These are phyloP conservation scores for Porites divaricata DNA, from an alignment of 92 coral and sea anemone species.

Conservation along the genomic window DNA sequence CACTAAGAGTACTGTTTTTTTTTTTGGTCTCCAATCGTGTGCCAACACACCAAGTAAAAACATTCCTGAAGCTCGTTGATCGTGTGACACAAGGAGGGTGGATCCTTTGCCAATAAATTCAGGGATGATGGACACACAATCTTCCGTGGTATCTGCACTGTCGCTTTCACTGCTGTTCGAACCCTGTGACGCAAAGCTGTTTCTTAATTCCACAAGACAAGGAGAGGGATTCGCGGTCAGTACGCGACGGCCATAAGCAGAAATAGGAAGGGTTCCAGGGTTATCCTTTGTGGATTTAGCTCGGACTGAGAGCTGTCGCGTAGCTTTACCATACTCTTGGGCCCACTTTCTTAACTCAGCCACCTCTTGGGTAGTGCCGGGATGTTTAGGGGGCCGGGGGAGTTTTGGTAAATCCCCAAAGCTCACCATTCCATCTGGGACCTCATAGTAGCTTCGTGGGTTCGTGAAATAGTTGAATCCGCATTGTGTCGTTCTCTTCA, in stretches of 20 bases:
- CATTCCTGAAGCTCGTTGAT: no score
- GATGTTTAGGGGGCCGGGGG: conserved; percentile 27
- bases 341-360: conserved; percentile 29
- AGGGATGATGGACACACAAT: no score
- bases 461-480: conserved; percentile 46
- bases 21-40: neutral
- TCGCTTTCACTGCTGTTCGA: neutral
- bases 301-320: neutral
- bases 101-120: no score
- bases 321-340: conserved; percentile 22
- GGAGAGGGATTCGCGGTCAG: neutral
- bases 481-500: conserved; percentile 42
- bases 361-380: conserved; percentile 23
- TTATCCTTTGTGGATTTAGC: conserved; percentile 11
- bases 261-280: conserved; percentile 1
- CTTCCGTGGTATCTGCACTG: neutral
- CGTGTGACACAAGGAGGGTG: no score
- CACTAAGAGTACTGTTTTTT: neutral
- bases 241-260: neutral
- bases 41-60: neutral
- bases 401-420: conserved; percentile 48
- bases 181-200: neutral
- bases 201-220: neutral
- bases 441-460: conserved; percentile 38
- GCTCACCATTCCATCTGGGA: conserved; percentile 33